These are phyloP conservation scores for Anoura caudifer DNA, from an alignment of 2,113 vertebrate genomes.

Conservation along the genomic window DNA sequence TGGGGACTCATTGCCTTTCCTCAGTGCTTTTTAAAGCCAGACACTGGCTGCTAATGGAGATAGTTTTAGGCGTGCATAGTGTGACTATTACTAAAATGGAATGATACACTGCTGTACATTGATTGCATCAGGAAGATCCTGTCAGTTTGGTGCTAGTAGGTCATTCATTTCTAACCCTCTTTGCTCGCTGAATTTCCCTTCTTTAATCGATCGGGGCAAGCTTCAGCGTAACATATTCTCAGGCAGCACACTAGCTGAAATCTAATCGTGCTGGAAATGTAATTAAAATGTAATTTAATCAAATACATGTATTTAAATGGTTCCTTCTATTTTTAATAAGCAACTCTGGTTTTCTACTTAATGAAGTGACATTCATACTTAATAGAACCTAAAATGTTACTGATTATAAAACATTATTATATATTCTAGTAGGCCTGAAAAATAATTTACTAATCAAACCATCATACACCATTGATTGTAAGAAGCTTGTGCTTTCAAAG, in stretches of 20 bases:
- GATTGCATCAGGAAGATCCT: background rate
- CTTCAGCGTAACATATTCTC: background rate
- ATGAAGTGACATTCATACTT: constrained; percentile 40
- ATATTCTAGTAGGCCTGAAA: constrained; percentile 55
- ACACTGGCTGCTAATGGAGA: background rate
- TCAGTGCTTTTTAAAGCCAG: background rate
- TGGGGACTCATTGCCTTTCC: background rate
- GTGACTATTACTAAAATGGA: background rate
- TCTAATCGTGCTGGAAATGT: constrained; percentile 55
- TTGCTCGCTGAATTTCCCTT: background rate
- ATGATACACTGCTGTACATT: background rate
- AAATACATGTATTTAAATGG: constrained; percentile 57
- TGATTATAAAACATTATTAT: constrained; percentile 29
- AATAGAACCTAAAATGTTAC: constrained; percentile 55
- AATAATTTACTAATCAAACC: constrained; percentile 39
- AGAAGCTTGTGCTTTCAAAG: constrained; percentile 23
- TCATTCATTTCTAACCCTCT: background rate
- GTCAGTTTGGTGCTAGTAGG: background rate
- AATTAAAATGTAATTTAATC: constrained; percentile 64
- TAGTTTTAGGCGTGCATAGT: background rate
- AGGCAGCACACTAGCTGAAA: constrained; percentile 7
- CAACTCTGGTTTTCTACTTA: constrained; percentile 16
- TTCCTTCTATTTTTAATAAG: constrained; percentile 50
- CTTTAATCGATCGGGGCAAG: constrained; percentile 24
- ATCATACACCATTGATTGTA: background rate